Conservation (phyloP, 1,140 invertebrate genomes). For the Ceratosolen fusciceps region DNA sequence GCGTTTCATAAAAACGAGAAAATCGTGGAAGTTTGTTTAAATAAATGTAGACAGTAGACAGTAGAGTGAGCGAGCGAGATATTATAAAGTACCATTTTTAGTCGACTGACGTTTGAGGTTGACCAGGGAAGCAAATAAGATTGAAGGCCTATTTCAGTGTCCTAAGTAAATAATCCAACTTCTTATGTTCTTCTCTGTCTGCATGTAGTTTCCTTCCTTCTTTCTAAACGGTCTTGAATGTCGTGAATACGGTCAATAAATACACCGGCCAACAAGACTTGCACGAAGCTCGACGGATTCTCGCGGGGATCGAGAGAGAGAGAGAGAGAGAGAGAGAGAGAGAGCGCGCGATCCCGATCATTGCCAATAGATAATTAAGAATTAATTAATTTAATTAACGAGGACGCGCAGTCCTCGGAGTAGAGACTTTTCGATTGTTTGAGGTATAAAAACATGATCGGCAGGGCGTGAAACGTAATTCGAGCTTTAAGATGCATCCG, state of each 20-base stretch:
- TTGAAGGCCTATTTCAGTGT: conserved; percentile 58
- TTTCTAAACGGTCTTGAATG: background rate
- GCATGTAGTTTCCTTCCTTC: background rate
- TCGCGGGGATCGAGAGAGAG: background rate
- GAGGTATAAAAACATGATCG: too few species aligned
- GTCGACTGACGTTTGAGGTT: background rate
- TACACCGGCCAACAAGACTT: background rate
- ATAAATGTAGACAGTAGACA: conserved; percentile 23
- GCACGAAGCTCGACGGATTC: conserved; percentile 14
- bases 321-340: too few species aligned
- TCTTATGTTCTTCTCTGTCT: conserved; percentile 15
- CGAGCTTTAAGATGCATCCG: too few species aligned
- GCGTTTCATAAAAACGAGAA: too few species aligned
- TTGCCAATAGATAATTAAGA: background rate
- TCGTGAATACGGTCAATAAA: too few species aligned
- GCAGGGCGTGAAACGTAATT: too few species aligned
- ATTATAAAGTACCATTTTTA: conserved; percentile 37
- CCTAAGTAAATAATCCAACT: conserved; percentile 61
- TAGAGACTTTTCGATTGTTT: too few species aligned
- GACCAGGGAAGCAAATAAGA: conserved; percentile 58
- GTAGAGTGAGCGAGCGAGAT: background rate
- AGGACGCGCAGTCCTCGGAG: too few species aligned
- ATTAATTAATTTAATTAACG: too few species aligned
- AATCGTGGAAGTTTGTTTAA: background rate
- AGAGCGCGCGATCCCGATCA: background rate